phyloP scores from a whole-genome alignment of 2,797 vertebrate species.

The Pseudochirops cupreus region DNA sequence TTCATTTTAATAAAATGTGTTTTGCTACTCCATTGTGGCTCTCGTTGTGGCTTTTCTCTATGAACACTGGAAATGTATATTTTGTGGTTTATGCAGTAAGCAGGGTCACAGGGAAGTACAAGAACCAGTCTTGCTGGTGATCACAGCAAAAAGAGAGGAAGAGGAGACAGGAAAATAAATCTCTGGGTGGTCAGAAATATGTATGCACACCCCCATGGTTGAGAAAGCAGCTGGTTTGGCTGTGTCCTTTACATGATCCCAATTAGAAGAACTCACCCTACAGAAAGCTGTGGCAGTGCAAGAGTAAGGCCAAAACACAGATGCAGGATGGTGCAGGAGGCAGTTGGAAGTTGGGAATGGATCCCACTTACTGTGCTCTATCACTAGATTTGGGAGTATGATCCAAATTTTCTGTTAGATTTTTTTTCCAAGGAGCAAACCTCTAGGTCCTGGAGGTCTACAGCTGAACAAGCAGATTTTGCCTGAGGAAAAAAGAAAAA shows the following conservation, averaged over 20 bases:
- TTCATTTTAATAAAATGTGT: background rate
- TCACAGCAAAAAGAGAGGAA: background rate
- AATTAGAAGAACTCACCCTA: background rate
- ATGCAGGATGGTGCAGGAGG: background rate
- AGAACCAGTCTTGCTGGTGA: background rate
- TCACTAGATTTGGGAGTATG: background rate
- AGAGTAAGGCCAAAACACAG: background rate
- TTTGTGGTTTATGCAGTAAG: background rate
- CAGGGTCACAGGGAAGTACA: background rate
- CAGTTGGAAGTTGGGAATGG: background rate
- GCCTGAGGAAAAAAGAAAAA: background rate
- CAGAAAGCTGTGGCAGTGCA: background rate
- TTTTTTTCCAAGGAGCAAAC: background rate
- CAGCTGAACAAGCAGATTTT: background rate
- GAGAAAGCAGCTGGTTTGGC: background rate
- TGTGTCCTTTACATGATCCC: background rate
- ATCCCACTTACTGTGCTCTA: background rate
- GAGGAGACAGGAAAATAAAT: background rate
- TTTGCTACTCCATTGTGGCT: background rate
- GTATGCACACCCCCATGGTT: background rate
- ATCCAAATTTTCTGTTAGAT: background rate
- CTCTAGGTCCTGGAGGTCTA: background rate
- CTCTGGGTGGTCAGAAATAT: background rate
- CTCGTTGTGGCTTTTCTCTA: background rate
- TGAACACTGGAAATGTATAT: background rate